Evolutionary conservation across 30 jellyfish, hydroid and myxozoan genomes (phyloP), one percentile per base, ranked within the genome.

Genomic region (Aurelia aurita): DNA sequence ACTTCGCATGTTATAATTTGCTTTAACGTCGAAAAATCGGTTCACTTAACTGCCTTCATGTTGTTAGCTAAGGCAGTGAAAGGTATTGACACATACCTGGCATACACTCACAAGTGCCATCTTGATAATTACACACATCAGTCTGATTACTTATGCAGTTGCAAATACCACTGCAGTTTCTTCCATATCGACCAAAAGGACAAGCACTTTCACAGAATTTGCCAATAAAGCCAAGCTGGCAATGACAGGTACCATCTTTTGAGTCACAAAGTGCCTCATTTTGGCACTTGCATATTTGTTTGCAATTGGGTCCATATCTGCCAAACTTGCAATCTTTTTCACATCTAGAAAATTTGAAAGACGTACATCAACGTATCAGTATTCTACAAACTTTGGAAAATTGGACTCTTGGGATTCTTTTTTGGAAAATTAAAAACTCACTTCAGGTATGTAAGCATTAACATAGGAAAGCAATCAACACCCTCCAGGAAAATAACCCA

Each of bases 191-290:
- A 10, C 87, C 93, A 4, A 39, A 28, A 31, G 93, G 85, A 65
- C 98, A 93, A 13, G 72, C 60, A 15, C 64, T 46, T 29, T 93
- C 84, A 72, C 98, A 93, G 31, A 63, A 62, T 15, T 58, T 62
- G 25, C 98, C 98, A n/a, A 39, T 47, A 35, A 32, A 93, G 23
- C 98, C 98, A 34, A 82, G 76, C 15, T 27, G 74, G 58, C 98
- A 93, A 11, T 76, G 76, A 72, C 87, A 80, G 26, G 49, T 72
- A 22, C 98, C 98, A 34, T 83, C 85, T 15, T 39, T 78, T 5
- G 87, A 89, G 64, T 82, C 90, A 79, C 98, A 93, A 11, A 10
- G 18, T 14, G 87, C 96, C 57, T 55, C 84, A 45, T 87, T 76
- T 46, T 69, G 79, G 44, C 96, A 87, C 25, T 26, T 45, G 81